Evolutionary conservation across 2,888 invertebrate genomes (phyloP).

Genomic region (Amiota mariae): DNA sequence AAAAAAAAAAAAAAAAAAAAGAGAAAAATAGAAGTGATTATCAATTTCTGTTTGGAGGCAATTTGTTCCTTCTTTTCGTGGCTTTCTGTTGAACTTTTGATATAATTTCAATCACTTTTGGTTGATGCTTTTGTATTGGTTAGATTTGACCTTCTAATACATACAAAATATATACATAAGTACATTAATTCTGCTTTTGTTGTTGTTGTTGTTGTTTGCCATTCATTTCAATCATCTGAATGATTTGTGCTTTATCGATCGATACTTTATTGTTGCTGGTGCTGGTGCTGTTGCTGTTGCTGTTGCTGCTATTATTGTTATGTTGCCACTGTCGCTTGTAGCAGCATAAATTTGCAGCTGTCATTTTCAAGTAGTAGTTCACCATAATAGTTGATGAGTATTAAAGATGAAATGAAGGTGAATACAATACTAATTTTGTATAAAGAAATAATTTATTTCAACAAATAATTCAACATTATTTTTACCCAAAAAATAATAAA

Average conservation of each 20-base stretch:
- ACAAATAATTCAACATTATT: not conserved
- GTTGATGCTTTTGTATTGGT: constrained; percentile 30
- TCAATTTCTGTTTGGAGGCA: constrained; percentile 48
- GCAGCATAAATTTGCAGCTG: not conserved
- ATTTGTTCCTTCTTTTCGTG: constrained; percentile 52
- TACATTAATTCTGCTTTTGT: not conserved
- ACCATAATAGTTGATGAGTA: not conserved
- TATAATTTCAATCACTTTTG: constrained; percentile 47
- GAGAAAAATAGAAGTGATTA: constrained; percentile 56
- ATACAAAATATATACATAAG: not conserved
- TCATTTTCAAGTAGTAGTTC: not conserved
- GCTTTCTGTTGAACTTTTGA: constrained; percentile 38
- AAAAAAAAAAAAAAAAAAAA: constrained; percentile 53
- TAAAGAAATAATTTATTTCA: not conserved
- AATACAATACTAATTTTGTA: not conserved
- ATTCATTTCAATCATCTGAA: constrained; percentile 22
- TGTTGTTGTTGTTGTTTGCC: not conserved
- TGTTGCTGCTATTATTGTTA: not conserved
- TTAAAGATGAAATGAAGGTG: too few species aligned
- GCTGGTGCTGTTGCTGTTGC: not conserved
- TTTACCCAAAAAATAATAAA: not conserved
- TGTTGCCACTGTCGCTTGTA: constrained; percentile 12
- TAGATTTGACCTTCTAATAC: constrained; percentile 16
- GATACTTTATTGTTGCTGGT: constrained; percentile 6
- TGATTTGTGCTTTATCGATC: not conserved